Conservation (phyloP, 2,797 vertebrate species). For the Cephalopachus bancanus region DNA sequence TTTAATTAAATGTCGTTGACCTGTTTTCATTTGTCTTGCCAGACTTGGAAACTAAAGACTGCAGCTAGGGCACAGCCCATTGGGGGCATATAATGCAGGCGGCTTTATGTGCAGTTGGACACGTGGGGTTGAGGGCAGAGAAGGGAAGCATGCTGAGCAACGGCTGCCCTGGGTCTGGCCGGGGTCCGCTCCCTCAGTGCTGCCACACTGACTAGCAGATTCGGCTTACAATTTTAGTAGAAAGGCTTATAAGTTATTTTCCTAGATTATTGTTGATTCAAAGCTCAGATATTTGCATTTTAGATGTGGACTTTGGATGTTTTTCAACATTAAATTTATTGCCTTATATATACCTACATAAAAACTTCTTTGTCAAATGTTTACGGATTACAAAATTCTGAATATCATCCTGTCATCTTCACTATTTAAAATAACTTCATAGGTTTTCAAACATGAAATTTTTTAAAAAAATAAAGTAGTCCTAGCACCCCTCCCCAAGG, state of each 20-base stretch:
- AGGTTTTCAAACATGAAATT: too few relatives aligned
- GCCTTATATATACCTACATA: not conserved
- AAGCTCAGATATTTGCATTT: not conserved
- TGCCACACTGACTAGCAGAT: not conserved
- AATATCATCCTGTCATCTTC: too few relatives aligned
- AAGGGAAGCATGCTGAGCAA: not conserved
- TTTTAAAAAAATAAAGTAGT: too few relatives aligned
- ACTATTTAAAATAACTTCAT: too few relatives aligned
- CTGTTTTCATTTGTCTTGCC: not conserved
- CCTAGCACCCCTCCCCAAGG: too few relatives aligned
- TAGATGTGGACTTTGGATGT: not conserved
- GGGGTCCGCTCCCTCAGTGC: not conserved
- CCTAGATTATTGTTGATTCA: not conserved
- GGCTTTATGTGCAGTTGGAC: too few relatives aligned
- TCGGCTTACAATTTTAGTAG: not conserved
- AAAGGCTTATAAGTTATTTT: not conserved
- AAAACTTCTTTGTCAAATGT: not conserved
- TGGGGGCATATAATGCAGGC: fast-evolving
- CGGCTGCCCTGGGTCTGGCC: not conserved
- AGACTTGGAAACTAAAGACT: not conserved
- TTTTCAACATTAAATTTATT: conserved; percentile 3
- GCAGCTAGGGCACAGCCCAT: too few relatives aligned
- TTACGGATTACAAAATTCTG: too few relatives aligned
- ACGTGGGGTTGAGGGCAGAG: not conserved
- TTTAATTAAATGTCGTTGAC: not conserved